Evolutionary conservation across 1,140 invertebrate genomes (phyloP).

Genomic region (Akabosia matsudoensis): DNA sequence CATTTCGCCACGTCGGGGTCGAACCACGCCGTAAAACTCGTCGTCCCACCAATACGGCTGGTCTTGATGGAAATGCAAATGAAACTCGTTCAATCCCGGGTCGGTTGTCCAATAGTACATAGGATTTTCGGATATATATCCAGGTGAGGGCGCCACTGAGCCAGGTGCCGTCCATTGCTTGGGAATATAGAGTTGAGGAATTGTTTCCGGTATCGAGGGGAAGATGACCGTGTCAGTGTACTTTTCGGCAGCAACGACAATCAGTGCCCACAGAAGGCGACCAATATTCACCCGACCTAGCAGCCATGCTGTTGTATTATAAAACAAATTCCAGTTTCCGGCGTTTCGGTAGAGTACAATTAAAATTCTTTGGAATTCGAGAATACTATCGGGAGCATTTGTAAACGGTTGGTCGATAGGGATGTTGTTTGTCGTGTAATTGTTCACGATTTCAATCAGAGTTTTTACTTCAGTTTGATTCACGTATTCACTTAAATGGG

Average conservation of each 20-base stretch:
- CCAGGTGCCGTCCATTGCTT: neutral
- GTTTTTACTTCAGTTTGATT: neutral
- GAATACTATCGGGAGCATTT: neutral
- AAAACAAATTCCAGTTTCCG: neutral
- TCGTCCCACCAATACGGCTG: neutral
- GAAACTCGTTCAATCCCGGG: neutral
- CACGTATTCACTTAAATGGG: neutral
- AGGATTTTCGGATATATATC: neutral
- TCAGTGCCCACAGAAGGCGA: neutral
- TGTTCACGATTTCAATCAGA: neutral
- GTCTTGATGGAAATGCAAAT: neutral
- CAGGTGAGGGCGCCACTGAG: neutral
- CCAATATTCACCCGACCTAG: neutral
- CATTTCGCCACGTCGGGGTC: slow-evolving; percentile 41
- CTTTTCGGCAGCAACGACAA: neutral
- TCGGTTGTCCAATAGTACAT: neutral
- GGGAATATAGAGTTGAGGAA: neutral
- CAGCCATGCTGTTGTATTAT: neutral
- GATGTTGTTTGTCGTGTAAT: neutral
- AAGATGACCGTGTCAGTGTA: neutral
- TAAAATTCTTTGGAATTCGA: neutral
- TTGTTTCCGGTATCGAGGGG: neutral
- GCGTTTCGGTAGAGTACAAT: neutral
- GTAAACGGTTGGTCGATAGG: neutral
- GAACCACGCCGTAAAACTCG: neutral